Evolutionary conservation across 2,797 vertebrate species (phyloP).

Genomic region (Malacoctenus gilli): DNA sequence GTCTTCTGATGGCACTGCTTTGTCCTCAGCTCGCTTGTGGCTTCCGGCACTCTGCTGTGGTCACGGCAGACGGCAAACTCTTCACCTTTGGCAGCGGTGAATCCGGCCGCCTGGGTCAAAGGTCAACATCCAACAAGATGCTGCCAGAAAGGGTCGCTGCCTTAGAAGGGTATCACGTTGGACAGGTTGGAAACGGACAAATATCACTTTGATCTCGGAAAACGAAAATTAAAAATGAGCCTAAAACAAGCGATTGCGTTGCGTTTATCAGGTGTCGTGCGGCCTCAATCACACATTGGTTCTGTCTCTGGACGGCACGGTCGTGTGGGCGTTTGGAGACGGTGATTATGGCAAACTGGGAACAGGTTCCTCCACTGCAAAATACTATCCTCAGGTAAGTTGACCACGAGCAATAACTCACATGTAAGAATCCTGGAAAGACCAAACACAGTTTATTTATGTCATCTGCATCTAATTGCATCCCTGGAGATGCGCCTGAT

Average conservation of each 20-base stretch:
- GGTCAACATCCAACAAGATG: slow-evolving; percentile 87
- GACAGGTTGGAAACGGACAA: slow-evolving; percentile 79
- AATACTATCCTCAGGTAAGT: slow-evolving; percentile 85
- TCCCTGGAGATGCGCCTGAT: neutral
- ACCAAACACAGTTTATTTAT: neutral
- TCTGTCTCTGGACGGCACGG: slow-evolving; percentile 81
- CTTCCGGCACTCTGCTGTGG: slow-evolving; percentile 84
- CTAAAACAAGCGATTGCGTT: no score
- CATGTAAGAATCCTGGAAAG: neutral
- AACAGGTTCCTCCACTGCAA: slow-evolving; percentile 82
- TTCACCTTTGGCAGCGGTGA: slow-evolving; percentile 87
- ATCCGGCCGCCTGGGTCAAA: slow-evolving; percentile 84
- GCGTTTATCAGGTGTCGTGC: slow-evolving; percentile 79
- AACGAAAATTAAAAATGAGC: no score
- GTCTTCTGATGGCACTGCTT: neutral
- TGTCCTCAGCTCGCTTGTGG: slow-evolving; percentile 85
- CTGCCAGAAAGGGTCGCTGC: slow-evolving; percentile 83
- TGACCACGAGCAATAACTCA: neutral
- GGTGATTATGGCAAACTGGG: slow-evolving; percentile 87
- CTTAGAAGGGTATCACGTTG: slow-evolving; percentile 81
- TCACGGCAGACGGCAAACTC: slow-evolving; percentile 85
- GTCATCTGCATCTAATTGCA: neutral
- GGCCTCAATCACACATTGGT: slow-evolving; percentile 86
- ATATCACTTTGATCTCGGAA: no score
- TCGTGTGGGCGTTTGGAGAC: slow-evolving; percentile 85